Evolutionary conservation across 2,797 vertebrate genomes (phyloP), one percentile per base, ranked within the genome.

Genomic region (Premnoplex brunnescens): DNA sequence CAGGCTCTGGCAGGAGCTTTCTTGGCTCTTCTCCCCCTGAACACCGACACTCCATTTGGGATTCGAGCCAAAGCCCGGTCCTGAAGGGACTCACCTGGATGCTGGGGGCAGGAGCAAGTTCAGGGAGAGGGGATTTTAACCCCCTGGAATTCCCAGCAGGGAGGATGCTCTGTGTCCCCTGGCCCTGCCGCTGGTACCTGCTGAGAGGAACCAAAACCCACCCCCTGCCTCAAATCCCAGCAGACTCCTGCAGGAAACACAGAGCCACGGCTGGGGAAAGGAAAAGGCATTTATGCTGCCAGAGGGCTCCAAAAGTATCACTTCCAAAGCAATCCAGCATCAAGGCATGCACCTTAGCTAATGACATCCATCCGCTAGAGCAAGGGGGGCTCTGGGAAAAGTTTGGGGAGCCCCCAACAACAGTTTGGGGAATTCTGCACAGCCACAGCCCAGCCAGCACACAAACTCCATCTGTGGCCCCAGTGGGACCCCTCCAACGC

Each of bases 171-270:
- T 0, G 4, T 1, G 4, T 14, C 7, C 7, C 46, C 56, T 3
- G 0, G 6, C 24, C 27, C 55, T 21, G 39, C 3, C 36, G 12
- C 60, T 0, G 0, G 86, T 48, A 80, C 21, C 14, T 0, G 5
- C 27, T 1, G 12, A 60, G 32, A 64, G 64, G 43, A 90, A 74
- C 43, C 39, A 1, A 69, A 91, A 79, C 7, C 43, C 43, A 14
- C 0, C 27, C 16, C 46, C 36, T 6, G 13, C 46, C 55, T 85
- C 89, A 69, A 73, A 2, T 10, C 71, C 77, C 63, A 56, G 46
- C 34, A 84, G 69, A 12, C 2, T 46, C 51, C 64, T 64, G 46
- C 14, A 10, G 64, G 48, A 86, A 81, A 75, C 58, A 46, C 49
- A 36, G 28, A 9, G 63, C 36, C 59, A 72, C 4, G 4, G 87